A percentile compares a stretch with the other conserved stretches of the same genome.
Evolutionary conservation across 1,140 invertebrate species (phyloP).

Genomic region (Bursaphelenchus mucronatus): DNA sequence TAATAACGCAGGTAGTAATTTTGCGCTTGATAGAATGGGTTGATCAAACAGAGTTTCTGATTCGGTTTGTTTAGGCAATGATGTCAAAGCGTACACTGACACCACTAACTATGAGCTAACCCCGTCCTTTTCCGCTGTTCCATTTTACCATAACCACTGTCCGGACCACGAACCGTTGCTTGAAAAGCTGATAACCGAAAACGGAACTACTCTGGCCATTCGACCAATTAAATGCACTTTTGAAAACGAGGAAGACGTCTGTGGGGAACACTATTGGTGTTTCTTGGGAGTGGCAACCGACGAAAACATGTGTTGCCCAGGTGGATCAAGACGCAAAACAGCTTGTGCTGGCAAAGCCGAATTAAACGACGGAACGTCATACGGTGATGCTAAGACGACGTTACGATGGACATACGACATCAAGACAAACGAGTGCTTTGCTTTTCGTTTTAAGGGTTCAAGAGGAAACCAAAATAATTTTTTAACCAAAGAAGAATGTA

Average conservation of each 20-base stretch:
- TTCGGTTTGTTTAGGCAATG: too few species aligned
- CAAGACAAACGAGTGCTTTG: constrained; percentile 31
- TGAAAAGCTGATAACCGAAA: too few species aligned
- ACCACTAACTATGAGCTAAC: too few species aligned
- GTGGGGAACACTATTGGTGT: constrained; percentile 41
- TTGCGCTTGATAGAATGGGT: too few species aligned
- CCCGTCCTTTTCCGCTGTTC: too few species aligned
- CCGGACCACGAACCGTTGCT: too few species aligned
- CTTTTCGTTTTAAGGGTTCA: constrained; percentile 49
- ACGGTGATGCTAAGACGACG: constrained; percentile 16
- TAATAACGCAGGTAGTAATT: too few species aligned
- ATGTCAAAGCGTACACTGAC: too few species aligned
- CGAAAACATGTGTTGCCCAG: constrained; percentile 54
- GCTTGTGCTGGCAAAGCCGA: constrained; percentile 45
- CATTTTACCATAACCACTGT: too few species aligned
- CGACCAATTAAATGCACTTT: constrained; percentile 46
- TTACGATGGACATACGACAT: constrained; percentile 44
- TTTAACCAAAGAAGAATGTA: constrained; percentile 50
- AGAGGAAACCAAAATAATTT: constrained; percentile 57
- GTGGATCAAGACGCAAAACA: constrained; percentile 40
- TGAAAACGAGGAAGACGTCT: constrained; percentile 32
- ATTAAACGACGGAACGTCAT: constrained; percentile 24
- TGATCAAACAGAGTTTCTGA: too few species aligned
- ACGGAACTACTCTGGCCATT: too few species aligned
- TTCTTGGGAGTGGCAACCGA: constrained; percentile 46